These are phyloP conservation scores for Sarcophaga bullata DNA, from an alignment of 1,140 invertebrate species.

Conservation along the genomic window DNA sequence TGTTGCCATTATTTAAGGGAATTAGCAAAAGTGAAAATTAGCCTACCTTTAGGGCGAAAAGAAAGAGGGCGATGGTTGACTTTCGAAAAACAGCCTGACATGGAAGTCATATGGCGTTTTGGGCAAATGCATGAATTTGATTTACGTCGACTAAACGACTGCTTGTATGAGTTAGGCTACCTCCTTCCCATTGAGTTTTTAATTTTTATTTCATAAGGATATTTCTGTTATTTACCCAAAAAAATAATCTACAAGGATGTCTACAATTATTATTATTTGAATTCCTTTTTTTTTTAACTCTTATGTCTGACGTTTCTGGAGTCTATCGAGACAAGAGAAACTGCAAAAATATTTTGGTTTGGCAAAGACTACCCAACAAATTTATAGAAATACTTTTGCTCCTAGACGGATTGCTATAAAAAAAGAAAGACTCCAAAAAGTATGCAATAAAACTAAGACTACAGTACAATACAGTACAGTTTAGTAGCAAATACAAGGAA, in stretches of 20 bases:
- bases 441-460: too few species aligned
- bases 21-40: constrained; percentile 46
- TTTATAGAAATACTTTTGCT: too few species aligned
- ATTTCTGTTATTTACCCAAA: not conserved
- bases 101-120: not conserved
- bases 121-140: constrained; percentile 34
- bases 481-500: too few species aligned
- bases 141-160: constrained; percentile 7
- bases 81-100: not conserved
- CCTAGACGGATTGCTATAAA: too few species aligned
- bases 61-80: not conserved
- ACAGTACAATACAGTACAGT: too few species aligned
- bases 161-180: not conserved
- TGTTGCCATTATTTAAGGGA: not conserved
- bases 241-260: constrained; percentile 30
- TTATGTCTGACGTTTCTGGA: constrained; percentile 27
- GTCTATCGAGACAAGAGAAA: not conserved
- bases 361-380: too few species aligned
- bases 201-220: not conserved
- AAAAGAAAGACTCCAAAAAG: too few species aligned
- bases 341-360: not conserved
- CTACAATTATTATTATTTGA: constrained; percentile 1
- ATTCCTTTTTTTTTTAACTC: not conserved
- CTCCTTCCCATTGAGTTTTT: not conserved
- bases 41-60: constrained; percentile 41